phyloP scores from a whole-genome alignment of 2,113 vertebrate species.

The Muntiacus muntjak region DNA sequence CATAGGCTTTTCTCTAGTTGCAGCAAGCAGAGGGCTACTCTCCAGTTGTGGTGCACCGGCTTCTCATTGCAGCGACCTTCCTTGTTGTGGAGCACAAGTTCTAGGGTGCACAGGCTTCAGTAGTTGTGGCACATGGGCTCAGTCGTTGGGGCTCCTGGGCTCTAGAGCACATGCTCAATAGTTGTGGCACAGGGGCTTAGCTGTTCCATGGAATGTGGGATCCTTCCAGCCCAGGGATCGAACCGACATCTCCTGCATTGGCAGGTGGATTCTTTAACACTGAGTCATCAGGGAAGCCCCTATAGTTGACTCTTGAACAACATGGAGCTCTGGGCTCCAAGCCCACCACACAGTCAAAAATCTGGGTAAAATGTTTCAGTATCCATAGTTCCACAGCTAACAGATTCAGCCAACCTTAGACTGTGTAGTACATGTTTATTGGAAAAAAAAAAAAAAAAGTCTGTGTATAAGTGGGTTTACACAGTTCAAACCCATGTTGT shows the following conservation, averaged over 20 bases:
- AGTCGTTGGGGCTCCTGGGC: fast-evolving
- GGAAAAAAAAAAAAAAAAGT: too few relatives aligned
- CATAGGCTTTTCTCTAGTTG: background rate
- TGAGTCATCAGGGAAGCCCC: background rate
- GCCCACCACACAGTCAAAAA: fast-evolving
- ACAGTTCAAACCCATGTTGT: background rate
- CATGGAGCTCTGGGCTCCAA: background rate
- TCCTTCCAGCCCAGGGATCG: background rate
- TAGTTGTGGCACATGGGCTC: background rate
- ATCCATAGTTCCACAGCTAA: background rate
- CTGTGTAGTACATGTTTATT: background rate
- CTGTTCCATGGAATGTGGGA: background rate
- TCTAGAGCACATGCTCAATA: background rate
- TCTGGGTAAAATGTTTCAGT: background rate
- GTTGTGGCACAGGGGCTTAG: background rate
- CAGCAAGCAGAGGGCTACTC: background rate
- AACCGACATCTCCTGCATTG: background rate
- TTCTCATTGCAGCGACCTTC: background rate
- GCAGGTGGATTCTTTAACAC: background rate
- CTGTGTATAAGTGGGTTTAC: background rate
- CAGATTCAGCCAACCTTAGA: background rate
- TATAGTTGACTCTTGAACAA: background rate
- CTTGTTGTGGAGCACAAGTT: background rate
- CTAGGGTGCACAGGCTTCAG: background rate
- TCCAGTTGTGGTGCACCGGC: fast-evolving